phyloP scores from a whole-genome alignment of 2,113 vertebrate genomes.

The Pseudorectes ferrugineus region DNA sequence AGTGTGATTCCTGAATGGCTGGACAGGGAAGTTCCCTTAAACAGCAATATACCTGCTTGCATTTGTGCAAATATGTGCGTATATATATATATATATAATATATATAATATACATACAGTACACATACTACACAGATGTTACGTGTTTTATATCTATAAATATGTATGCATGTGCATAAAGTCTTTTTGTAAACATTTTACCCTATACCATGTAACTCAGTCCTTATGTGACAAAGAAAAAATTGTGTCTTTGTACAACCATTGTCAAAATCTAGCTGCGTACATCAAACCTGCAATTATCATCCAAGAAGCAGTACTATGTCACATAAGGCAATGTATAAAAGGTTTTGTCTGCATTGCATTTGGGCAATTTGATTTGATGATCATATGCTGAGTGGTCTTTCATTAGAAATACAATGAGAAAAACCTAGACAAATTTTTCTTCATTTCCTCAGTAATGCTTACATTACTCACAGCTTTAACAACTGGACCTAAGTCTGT shows the following conservation, averaged over 20 bases:
- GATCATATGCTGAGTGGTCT: accelerated
- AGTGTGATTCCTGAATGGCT: neutral
- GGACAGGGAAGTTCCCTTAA: neutral
- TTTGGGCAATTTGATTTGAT: neutral
- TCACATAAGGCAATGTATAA: neutral
- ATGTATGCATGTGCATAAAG: neutral
- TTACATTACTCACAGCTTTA: neutral
- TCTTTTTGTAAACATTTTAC: neutral
- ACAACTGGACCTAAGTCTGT: neutral
- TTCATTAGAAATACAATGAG: neutral
- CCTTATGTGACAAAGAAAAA: neutral
- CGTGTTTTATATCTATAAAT: neutral
- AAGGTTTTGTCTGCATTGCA: neutral
- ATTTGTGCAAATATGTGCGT: neutral
- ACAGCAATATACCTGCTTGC: neutral
- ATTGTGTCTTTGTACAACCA: neutral
- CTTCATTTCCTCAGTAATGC: neutral
- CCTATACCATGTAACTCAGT: neutral
- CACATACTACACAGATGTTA: neutral
- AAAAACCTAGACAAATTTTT: neutral
- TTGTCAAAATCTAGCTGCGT: neutral
- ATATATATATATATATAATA: no score
- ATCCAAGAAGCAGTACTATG: neutral
- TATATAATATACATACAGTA: neutral
- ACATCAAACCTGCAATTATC: neutral